phyloP scores from a whole-genome alignment of 2,888 invertebrate genomes.

The Cetonia aurata region DNA sequence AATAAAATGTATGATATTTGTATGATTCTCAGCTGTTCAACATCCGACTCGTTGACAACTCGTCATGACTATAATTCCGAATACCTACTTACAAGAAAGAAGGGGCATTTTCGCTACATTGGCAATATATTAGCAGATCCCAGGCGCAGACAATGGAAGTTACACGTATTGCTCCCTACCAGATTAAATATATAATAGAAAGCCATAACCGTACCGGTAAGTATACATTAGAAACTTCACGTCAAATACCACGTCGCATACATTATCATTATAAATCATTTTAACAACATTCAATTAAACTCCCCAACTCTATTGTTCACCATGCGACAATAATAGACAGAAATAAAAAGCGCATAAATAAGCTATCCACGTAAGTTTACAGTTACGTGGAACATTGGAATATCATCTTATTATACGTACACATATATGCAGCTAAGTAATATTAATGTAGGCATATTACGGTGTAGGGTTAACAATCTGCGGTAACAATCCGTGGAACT shows the following conservation, averaged over 20 bases:
- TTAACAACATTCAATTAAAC: constrained; percentile 47
- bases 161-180: constrained; percentile 4
- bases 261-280: constrained; percentile 46
- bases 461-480: constrained; percentile 20
- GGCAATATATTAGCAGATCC: no score
- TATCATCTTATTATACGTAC: constrained; percentile 3
- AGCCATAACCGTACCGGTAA: constrained; percentile 21
- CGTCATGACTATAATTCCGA: no score
- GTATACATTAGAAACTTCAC: constrained; percentile 40
- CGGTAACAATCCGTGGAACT: constrained; percentile 14
- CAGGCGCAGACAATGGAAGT: constrained; percentile 22
- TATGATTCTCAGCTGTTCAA: no score
- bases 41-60: no score
- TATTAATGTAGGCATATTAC: constrained; percentile 8
- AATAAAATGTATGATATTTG: no score
- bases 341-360: constrained; percentile 43
- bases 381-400: constrained; percentile 35
- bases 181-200: constrained; percentile 28
- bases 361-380: constrained; percentile 40
- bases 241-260: constrained; percentile 42
- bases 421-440: neutral
- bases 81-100: no score
- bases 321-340: constrained; percentile 41
- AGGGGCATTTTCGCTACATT: no score
- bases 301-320: constrained; percentile 44